Evolutionary conservation across 2,888 invertebrate species (phyloP).

Genomic region (Tholera decimalis): DNA sequence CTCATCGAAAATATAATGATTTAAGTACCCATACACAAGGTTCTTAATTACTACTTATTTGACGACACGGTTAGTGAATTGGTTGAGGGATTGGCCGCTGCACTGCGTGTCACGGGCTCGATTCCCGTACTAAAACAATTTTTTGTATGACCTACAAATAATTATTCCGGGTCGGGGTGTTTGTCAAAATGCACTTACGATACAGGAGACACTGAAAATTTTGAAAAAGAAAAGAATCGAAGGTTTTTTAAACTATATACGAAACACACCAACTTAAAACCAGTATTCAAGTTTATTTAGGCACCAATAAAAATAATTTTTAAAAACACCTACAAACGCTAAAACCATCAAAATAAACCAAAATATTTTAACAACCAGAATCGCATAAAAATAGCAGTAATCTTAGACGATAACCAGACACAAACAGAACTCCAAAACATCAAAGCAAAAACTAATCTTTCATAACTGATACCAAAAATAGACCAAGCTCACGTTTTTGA

Average conservation of each 20-base stretch:
- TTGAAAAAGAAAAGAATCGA: too few species aligned
- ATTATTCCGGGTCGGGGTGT: too few species aligned
- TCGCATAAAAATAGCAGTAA: slow-evolving; percentile 46
- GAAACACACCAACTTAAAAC: background rate
- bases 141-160: too few species aligned
- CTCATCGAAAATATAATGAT: background rate
- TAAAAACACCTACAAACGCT: background rate
- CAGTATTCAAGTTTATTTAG: background rate
- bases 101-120: too few species aligned
- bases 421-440: slow-evolving; percentile 40
- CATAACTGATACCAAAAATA: slow-evolving; percentile 58
- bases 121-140: too few species aligned
- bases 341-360: slow-evolving; percentile 18
- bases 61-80: too few species aligned
- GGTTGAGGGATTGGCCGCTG: too few species aligned
- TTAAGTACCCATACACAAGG: background rate
- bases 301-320: background rate
- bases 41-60: too few species aligned
- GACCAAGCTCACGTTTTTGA: slow-evolving; percentile 41
- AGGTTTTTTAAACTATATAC: background rate
- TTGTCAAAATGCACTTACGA: too few species aligned
- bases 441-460: slow-evolving; percentile 55
- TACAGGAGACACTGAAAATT: too few species aligned
- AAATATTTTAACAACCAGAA: slow-evolving; percentile 34
- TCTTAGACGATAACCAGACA: slow-evolving; percentile 57